phyloP scores from a whole-genome alignment of 2,113 vertebrate species.

The Forbesichthys agassizii region DNA sequence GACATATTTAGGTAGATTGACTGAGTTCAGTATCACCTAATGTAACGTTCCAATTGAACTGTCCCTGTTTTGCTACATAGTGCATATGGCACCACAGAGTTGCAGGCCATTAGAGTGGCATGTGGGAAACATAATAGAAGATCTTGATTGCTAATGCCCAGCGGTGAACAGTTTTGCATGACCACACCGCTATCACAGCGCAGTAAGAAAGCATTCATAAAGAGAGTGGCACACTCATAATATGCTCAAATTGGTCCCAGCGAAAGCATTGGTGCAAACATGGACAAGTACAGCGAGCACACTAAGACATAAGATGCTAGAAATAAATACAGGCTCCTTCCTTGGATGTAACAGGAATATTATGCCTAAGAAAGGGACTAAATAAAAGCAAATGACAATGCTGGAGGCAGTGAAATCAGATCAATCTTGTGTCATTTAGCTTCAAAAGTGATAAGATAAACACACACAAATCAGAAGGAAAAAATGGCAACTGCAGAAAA shows the following conservation, averaged over 20 bases:
- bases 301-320: constrained; percentile 40
- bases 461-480: background rate
- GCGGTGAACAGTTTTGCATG: constrained; percentile 52
- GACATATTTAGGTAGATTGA: constrained; percentile 26
- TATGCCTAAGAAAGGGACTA: constrained; percentile 37
- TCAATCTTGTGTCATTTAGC: constrained; percentile 55
- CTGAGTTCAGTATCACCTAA: no score
- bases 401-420: constrained; percentile 36
- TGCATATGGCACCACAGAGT: background rate
- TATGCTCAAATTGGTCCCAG: constrained; percentile 66
- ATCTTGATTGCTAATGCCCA: constrained; percentile 43
- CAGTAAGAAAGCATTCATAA: constrained; percentile 32
- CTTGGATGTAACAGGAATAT: constrained; percentile 36
- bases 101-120: constrained; percentile 41
- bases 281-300: constrained; percentile 24
- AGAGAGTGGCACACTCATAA: constrained; percentile 49
- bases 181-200: constrained; percentile 47
- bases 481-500: background rate
- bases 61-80: no score
- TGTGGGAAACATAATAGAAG: constrained; percentile 45
- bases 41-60: no score
- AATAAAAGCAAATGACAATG: constrained; percentile 41
- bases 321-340: constrained; percentile 35
- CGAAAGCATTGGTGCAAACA: constrained; percentile 56
- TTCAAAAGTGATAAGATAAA: no score